Conservation (phyloP, 2,113 vertebrate species). For the Amblyopsis rosae region DNA sequence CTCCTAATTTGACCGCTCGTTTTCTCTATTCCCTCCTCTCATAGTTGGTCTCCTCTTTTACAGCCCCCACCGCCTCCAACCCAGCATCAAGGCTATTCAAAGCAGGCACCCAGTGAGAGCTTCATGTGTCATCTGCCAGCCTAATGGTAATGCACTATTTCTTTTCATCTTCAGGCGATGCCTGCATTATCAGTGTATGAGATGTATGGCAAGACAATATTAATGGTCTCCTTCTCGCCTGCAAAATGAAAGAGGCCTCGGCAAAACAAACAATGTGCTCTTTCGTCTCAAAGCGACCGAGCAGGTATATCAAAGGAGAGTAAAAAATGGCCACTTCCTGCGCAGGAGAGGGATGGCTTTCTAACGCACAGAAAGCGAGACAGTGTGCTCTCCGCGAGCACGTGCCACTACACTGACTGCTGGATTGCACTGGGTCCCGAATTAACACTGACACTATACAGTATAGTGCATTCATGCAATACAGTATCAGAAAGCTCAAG, state of each 20-base stretch:
- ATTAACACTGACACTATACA: conserved; percentile 47
- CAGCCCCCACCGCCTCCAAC: conserved; percentile 14
- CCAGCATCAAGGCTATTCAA: conserved; percentile 55
- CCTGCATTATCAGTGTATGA: conserved; percentile 76
- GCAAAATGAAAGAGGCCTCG: conserved; percentile 71
- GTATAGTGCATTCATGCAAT: conserved; percentile 54
- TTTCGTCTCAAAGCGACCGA: conserved; percentile 73
- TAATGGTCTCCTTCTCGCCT: conserved; percentile 68
- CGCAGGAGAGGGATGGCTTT: conserved; percentile 49
- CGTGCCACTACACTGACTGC: not conserved
- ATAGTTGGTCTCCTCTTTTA: not conserved
- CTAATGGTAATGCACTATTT: conserved; percentile 75
- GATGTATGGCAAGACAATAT: conserved; percentile 74
- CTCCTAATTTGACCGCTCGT: not conserved
- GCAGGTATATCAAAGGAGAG: conserved; percentile 70
- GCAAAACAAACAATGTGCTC: conserved; percentile 76
- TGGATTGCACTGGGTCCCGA: conserved; percentile 39
- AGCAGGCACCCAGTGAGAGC: conserved; percentile 46
- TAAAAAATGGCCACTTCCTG: conserved; percentile 69
- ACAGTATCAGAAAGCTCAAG: conserved; percentile 53
- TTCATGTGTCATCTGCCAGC: conserved; percentile 71
- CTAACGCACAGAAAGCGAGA: conserved; percentile 9
- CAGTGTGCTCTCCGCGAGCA: conserved; percentile 23
- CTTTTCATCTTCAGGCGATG: conserved; percentile 77
- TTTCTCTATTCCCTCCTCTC: conserved; percentile 10